Base-by-base conservation (phyloP, 2,113 vertebrate genomes). In the Chrysemys picta region DNA sequence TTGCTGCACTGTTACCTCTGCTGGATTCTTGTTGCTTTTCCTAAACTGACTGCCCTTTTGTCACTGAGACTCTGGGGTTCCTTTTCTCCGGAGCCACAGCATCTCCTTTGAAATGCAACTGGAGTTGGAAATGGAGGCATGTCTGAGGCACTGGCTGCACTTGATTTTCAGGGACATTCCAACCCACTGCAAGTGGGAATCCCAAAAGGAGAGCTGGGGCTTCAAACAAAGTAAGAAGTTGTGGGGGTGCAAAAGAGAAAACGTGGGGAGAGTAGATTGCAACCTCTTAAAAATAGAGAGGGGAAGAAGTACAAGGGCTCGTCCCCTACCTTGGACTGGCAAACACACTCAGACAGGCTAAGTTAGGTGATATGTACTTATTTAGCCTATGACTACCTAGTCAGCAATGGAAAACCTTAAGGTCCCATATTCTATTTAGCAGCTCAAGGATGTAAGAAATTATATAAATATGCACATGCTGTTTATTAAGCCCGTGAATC, bases 401-500 rank as follows among this genome's bases (percentile, higher is more conserved):
- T 79, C 50, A 38, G 53, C 42, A 86, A 52, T 50, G 52, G 38
- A 79, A 85, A 75, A 57, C 7, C 24, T 22, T 81, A 35, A 80
- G 62, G 27, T 89, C 86, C 14, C 31, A 49, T 65, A 94, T 92
- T 84, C 95, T 50, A 75, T 93, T 94, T 91, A 92, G 93, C 85
- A 94, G 85, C 57, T 57, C 79, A 96, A 93, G 95, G 94, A 54
- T 72, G 84, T 90, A 65, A 82, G 42, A 65, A 96, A 65, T 86
- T 42, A 52, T 94, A 94, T 91, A 85, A 84, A 84, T 88, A 84
- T 92, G 76, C 93, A 96, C 88, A 82, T 96, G 95, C 93, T 95
- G 85, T 78, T 45, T 93, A 89, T 95, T 93, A 84, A 97, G 76
- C 22, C 80, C 78, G 92, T 96, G 94, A 90, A 97, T 96, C 93